Conservation (phyloP, 2,797 vertebrate species). For the Rachycentron canadum region DNA sequence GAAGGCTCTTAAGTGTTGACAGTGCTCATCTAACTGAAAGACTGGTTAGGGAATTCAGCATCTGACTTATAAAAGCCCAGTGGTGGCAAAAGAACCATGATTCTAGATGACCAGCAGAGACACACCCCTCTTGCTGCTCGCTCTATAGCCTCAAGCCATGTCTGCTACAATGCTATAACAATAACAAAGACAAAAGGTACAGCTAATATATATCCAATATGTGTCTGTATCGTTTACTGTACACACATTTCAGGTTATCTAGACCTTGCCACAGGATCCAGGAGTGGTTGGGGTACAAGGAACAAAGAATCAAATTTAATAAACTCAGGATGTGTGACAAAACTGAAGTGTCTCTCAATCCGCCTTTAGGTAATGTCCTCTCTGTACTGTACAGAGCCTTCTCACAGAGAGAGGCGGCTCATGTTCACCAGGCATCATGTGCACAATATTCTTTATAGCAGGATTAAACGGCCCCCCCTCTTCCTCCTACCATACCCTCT, state of each 20-base stretch:
- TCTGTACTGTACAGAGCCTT: conserved; percentile 17
- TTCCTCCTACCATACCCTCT: conserved; percentile 12
- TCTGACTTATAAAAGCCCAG: conserved; percentile 33
- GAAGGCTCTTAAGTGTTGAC: conserved; percentile 51
- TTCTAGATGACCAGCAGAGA: conserved; percentile 4
- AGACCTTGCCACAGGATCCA: neutral
- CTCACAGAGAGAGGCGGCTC: conserved; percentile 6
- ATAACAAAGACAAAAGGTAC: conserved; percentile 29
- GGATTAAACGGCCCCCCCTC: conserved; percentile 19
- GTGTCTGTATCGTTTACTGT: neutral
- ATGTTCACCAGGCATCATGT: conserved; percentile 18
- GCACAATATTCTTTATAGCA: conserved; percentile 21
- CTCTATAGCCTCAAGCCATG: neutral
- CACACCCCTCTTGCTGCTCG: conserved; percentile 22
- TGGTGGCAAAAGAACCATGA: conserved; percentile 15
- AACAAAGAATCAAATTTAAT: conserved; percentile 27
- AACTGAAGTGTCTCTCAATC: conserved; percentile 23
- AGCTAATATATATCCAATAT: conserved; percentile 18
- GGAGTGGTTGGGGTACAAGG: neutral
- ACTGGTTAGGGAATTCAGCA: conserved; percentile 46
- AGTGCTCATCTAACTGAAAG: conserved; percentile 30
- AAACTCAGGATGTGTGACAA: conserved; percentile 13
- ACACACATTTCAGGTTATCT: neutral
- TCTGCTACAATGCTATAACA: neutral
- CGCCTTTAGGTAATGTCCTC: conserved; percentile 34